phyloP scores from a whole-genome alignment of 2,113 vertebrate genomes.

The Ammodytes marinus region DNA sequence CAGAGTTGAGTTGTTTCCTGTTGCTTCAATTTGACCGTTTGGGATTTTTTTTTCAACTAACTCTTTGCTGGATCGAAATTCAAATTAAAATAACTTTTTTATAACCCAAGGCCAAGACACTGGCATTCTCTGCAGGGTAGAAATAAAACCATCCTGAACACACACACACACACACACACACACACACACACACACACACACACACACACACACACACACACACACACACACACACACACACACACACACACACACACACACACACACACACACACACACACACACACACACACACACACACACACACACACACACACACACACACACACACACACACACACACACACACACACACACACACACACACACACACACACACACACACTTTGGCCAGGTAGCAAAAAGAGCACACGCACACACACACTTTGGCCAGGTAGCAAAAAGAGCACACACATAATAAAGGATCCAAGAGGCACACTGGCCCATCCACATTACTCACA shows the following conservation, averaged over 20 bases:
- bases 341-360: constrained; percentile 14
- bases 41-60: not conserved
- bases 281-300: constrained; percentile 21
- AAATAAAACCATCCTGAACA: constrained; percentile 18
- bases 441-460: not conserved
- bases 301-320: constrained; percentile 9
- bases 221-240: constrained; percentile 25
- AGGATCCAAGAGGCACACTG: not conserved
- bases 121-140: not conserved
- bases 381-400: not conserved
- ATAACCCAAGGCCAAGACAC: not conserved
- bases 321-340: constrained; percentile 12
- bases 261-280: constrained; percentile 8
- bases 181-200: constrained; percentile 27
- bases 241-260: constrained; percentile 7
- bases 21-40: not conserved
- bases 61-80: not conserved
- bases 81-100: not conserved
- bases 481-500: too few species aligned
- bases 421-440: not conserved
- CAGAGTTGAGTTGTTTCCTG: not conserved
- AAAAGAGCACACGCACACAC: too few species aligned
- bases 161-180: not conserved
- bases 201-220: not conserved
- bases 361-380: too few species aligned